phyloP scores from a whole-genome alignment of 2,888 invertebrate genomes.

The Apamea anceps region DNA sequence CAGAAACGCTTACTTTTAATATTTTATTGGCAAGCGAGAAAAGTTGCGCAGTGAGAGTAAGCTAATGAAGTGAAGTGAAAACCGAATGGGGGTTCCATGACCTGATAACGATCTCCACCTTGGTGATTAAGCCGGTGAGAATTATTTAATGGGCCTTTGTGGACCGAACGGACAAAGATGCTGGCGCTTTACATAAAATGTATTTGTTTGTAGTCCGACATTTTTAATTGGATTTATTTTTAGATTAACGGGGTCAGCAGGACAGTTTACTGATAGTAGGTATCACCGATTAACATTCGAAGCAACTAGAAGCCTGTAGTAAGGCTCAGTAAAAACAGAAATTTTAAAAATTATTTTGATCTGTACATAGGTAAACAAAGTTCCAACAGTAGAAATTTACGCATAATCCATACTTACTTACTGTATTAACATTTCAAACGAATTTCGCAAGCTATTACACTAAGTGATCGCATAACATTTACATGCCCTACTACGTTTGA shows the following conservation, averaged over 20 bases:
- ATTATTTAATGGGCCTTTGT: conserved; percentile 79
- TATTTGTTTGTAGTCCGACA: background rate
- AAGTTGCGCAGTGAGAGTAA: conserved; percentile 70
- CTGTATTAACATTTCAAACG: conserved; percentile 51
- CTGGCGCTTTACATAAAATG: conserved; percentile 28
- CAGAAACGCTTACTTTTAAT: conserved; percentile 38
- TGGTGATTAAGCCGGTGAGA: conserved; percentile 76
- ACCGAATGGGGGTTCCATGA: conserved; percentile 79
- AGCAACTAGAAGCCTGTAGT: background rate
- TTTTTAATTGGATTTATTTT: conserved; percentile 19
- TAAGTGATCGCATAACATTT: conserved; percentile 89
- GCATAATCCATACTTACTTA: conserved; percentile 34
- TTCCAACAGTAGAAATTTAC: background rate
- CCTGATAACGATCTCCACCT: conserved; percentile 78
- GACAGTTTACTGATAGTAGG: background rate
- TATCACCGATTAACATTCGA: background rate
- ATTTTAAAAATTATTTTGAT: background rate
- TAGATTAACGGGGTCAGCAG: background rate
- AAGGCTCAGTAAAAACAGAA: background rate
- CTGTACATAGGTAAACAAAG: background rate
- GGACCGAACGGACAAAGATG: conserved; percentile 61
- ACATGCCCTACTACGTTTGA: conserved; percentile 89
- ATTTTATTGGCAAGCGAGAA: conserved; percentile 50
- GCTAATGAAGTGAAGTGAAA: conserved; percentile 81
- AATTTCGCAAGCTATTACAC: conserved; percentile 84